Base-by-base conservation (phyloP, 2,888 invertebrate genomes). In the Drosophila mayaguana region DNA sequence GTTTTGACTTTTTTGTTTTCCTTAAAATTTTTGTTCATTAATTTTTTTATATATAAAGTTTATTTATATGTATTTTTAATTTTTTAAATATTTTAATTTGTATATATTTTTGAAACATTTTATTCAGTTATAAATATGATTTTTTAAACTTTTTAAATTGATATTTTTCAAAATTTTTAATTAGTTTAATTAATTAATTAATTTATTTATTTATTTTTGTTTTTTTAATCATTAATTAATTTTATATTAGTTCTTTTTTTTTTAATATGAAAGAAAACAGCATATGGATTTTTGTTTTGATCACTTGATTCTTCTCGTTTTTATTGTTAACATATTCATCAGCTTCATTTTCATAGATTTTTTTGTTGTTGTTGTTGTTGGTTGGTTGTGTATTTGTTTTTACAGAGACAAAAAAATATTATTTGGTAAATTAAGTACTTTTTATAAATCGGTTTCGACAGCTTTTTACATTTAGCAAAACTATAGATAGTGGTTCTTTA, bases 371-470 rank as follows among this genome's bases (percentile, higher is more conserved):
- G 56, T 72, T 64, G 42, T 51, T 63, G 43, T 11, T 32, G 9
- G 32, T 32, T 11, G 53, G 69, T 72, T 57, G 56, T 74, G 59
- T 55, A 28, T 69, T 73, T 54, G 57, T 73, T 69, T 83, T 72
- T 74, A 87, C 81, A 85, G 84, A 83, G 77, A 81, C 72, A 87
- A 70, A 80, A 67, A 72, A 71, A 75, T 87, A 81, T 89, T 87
- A 87, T 87, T 87, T 89, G 89, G 89, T 87, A 87, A 87, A 89
- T 78, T 87, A 87, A 82, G 86, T 87, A 87, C 86, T 87, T 87
- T 87, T 87, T 87, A 87, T 89, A 89, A 86, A 87, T 88, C 88
- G 78, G 83, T 80, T 89, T 89, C 66, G 72, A 64, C 48, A 84
- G 88, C 83, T 87, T 80, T 78, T 75, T 64, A 75, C 66, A 72